Base-by-base conservation (phyloP, 2,113 vertebrate species). In the Colius striatus region DNA sequence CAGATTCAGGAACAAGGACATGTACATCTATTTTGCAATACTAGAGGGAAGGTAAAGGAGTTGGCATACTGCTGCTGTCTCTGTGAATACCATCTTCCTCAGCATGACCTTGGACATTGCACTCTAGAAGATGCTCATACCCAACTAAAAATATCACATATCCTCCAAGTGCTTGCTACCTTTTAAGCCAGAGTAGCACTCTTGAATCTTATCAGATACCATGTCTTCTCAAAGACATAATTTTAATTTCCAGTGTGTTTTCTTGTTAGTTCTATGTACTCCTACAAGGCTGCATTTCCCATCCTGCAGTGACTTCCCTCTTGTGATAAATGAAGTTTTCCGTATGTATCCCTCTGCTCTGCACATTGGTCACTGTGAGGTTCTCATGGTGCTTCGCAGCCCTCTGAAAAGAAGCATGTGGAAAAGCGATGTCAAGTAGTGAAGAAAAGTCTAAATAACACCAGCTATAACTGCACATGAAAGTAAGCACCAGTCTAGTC, bases 301-400 rank as follows among this genome's bases (percentile, higher is more conserved):
- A 10, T 5, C 20, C 18, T 3, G 0, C 36, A 66, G 29, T 22
- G 34, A 48, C 0, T 9, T 14, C 12, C 8, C 70, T 58, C 60
- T 22, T 27, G 18, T 74, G 13, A 19, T 53, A 25, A 60, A 2
- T 18, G 6, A 72, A 67, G 10, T 53, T 90, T 75, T 78, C 18
- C 51, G 68, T 67, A 27, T 15, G 12, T 66, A 36, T 48, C 45
- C 19, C n/a, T 47, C 29, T 80, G 50, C 50, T 90, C 26, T 60
- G 5, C 51, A 32, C 2, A 1, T 20, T 51, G 18, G 22, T 55
- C 0, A 0, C 29, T 48, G 8, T n/a, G 54, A 84, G 19, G 41
- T 79, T 94, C 62, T 78, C 26, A 29, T 30, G 29, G 47, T 84
- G 34, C 34, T 71, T 60, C 75, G 45, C 23, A 92, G 17, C 10